Evolutionary conservation across 2,113 vertebrate genomes (phyloP), one percentile per base, ranked within the genome.

Genomic region (Anoura caudifer): DNA sequence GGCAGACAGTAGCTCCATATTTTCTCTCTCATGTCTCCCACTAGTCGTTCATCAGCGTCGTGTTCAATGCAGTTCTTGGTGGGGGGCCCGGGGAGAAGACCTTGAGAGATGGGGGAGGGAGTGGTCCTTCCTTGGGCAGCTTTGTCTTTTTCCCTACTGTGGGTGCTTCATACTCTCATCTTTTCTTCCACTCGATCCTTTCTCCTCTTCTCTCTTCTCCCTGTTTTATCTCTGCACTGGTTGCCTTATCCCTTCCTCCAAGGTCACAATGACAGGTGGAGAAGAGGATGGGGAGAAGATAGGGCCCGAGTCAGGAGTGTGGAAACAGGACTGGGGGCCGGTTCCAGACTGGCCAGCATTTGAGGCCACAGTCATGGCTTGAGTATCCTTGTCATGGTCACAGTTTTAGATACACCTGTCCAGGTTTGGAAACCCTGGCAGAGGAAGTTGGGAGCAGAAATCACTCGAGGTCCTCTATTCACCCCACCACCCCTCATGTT

Each of bases 51-150:
- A 43, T 88, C 70, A 10, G 2, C n/a, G 31, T 45, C 17, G 0
- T 41, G 38, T 91, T 45, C 7, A 52, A 17, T 36, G n/a, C 13
- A 41, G 43, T 22, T 1, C 52, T 56, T 28, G 69, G 38, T 28
- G 22, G 9, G 20, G 33, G 70, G 1, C 8, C 13, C 0, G 4
- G 11, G 22, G 15, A 4, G 7, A 47, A 11, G 50, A 26, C 19
- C 56, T 26, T 12, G n/a, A 63, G 54, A 54, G 50, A 38, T 1
- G 1, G 24, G 56, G 50, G 59, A 28, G 26, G 59, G 59, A 52
- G 13, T 0, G 0, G 3, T 41, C 56, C 63, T 36, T 52, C 28
- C 45, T 38, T 26, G 5, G n/a, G 41, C 36, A 47, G 19, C 11
- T 4, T 6, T 28, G 13, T 69, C 56, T 13, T 28, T 15, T 70